Conservation (phyloP, 2,888 invertebrate species). For the Pristionchus arcanus region DNA sequence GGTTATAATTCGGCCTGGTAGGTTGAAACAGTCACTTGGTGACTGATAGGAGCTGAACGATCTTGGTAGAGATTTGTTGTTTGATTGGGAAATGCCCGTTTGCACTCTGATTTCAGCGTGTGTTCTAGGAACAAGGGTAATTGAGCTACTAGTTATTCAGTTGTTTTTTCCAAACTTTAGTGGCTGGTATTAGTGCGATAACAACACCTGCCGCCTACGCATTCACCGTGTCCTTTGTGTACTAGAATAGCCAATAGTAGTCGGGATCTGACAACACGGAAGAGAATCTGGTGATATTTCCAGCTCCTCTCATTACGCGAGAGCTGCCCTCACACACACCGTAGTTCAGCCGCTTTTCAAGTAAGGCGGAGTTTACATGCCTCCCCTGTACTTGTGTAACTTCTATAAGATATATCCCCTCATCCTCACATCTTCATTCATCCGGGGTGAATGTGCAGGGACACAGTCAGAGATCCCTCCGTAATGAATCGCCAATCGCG, state of each 20-base stretch:
- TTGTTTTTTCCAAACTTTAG: too few species aligned
- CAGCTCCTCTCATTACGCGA: neutral
- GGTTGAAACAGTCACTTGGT: neutral
- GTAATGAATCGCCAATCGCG: constrained; percentile 15
- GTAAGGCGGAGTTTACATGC: constrained; percentile 39
- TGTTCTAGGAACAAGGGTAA: neutral
- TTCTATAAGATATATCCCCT: neutral
- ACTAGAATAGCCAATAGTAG: neutral
- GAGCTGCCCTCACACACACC: constrained; percentile 1
- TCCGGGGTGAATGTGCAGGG: neutral
- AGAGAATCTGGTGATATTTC: neutral
- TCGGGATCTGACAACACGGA: constrained; percentile 14
- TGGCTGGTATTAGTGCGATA: neutral
- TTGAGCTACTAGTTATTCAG: too few species aligned
- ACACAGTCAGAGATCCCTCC: neutral
- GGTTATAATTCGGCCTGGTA: neutral
- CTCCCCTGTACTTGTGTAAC: constrained; percentile 38
- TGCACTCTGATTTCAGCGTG: neutral
- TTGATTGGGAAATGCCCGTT: neutral
- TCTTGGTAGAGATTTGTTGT: too few species aligned
- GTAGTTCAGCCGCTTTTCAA: constrained; percentile 18
- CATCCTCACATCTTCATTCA: neutral
- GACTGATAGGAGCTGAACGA: too few species aligned
- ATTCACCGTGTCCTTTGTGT: neutral
- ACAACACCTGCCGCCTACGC: neutral